Evolutionary conservation across 23 tunicate species (phyloP).

Genomic region (Ascidia mentula): DNA sequence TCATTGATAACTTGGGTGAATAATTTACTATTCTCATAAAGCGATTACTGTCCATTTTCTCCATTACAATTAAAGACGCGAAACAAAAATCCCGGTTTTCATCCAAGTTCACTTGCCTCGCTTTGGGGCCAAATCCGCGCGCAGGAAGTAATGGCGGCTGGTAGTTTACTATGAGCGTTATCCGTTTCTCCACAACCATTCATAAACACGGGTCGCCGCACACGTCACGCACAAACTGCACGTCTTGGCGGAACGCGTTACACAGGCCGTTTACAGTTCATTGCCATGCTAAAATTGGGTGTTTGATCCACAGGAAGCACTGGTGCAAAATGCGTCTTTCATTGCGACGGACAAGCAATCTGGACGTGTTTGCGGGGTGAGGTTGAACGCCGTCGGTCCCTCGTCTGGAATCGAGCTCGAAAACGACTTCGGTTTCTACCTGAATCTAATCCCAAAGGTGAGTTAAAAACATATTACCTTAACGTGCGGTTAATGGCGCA

Average conservation of each 20-base stretch:
- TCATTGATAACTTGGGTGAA: too few relatives aligned
- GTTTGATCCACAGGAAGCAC: conserved; percentile 56
- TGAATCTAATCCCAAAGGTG: conserved; percentile 50
- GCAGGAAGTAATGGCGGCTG: neutral
- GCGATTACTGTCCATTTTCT: too few relatives aligned
- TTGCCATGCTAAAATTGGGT: neutral
- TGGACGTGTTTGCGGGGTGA: conserved; percentile 73
- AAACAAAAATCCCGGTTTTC: too few relatives aligned
- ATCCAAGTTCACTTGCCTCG: too few relatives aligned
- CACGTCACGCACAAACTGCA: neutral
- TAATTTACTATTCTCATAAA: too few relatives aligned
- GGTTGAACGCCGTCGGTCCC: conserved; percentile 72
- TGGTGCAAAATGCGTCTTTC: conserved; percentile 67
- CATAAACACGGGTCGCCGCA: neutral
- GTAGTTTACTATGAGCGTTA: neutral
- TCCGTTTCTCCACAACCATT: neutral
- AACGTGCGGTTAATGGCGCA: too few relatives aligned
- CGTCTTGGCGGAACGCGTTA: neutral
- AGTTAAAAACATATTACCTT: too few relatives aligned
- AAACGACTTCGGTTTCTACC: conserved; percentile 43
- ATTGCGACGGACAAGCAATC: conserved; percentile 38
- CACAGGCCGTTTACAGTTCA: neutral
- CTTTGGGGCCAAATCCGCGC: neutral
- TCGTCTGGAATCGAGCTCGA: conserved; percentile 32
- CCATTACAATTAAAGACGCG: too few relatives aligned